Evolutionary conservation across 2,888 invertebrate genomes (phyloP).

Genomic region (Plebejus argus): DNA sequence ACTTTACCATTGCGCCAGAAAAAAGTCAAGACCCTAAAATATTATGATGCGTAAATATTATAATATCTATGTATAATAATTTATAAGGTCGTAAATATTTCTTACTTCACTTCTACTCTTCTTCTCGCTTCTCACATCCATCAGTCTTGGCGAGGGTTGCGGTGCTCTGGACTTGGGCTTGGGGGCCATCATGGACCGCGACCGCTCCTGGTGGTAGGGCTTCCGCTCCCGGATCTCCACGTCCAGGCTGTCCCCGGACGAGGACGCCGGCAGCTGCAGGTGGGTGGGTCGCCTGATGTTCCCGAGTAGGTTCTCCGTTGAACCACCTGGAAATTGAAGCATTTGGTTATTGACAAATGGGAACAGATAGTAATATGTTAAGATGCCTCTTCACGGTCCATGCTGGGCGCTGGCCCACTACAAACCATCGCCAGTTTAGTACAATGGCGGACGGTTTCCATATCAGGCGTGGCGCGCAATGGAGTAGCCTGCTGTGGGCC

Average conservation of each 20-base stretch:
- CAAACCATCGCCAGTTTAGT: no score
- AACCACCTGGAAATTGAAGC: slow-evolving; percentile 61
- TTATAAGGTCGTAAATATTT: background rate
- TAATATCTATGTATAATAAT: no score
- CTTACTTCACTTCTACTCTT: background rate
- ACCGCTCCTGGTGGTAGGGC: slow-evolving; percentile 57
- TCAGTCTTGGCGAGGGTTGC: slow-evolving; percentile 61
- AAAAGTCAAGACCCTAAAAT: no score
- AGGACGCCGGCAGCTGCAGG: slow-evolving; percentile 66
- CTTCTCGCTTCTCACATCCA: slow-evolving; percentile 56
- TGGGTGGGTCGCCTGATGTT: slow-evolving; percentile 59
- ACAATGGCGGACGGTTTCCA: no score
- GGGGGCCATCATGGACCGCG: slow-evolving; percentile 67
- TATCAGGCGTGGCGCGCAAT: no score
- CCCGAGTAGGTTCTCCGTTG: slow-evolving; percentile 66
- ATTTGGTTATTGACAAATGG: background rate
- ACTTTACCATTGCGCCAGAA: no score
- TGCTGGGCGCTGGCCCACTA: no score
- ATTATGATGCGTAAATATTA: no score
- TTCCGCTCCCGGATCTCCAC: slow-evolving; percentile 64
- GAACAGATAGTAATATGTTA: background rate
- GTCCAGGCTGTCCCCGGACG: slow-evolving; percentile 73
- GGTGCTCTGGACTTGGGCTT: slow-evolving; percentile 64
- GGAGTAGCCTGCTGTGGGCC: no score
- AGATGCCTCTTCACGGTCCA: no score